A percentile compares a stretch with the other conserved stretches of the same genome.
These are phyloP conservation scores for Crioceris asparagi DNA, from an alignment of 2,888 invertebrate genomes.

Conservation along the genomic window DNA sequence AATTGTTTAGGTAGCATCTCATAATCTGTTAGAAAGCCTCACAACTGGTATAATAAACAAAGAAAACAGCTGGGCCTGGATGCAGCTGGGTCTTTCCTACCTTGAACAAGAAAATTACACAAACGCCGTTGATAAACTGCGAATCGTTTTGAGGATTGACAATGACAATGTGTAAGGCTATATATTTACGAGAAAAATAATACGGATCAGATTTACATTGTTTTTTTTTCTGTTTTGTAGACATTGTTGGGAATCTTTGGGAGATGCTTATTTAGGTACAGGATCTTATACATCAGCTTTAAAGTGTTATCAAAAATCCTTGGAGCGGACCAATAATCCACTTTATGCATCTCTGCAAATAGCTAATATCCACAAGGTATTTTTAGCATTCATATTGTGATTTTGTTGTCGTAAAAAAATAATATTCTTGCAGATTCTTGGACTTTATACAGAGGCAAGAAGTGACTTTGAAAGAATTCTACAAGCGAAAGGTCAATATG, in stretches of 20 bases:
- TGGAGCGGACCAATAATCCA: constrained; percentile 52
- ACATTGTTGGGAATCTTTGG: constrained; percentile 76
- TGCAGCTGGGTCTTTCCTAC: constrained; percentile 74
- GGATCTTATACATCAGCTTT: constrained; percentile 87
- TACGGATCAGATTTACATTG: background rate
- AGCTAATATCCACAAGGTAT: constrained; percentile 55
- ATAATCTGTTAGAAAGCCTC: constrained; percentile 47
- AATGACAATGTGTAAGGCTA: constrained; percentile 52
- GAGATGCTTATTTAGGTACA: constrained; percentile 79
- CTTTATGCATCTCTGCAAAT: constrained; percentile 66
- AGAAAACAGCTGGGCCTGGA: constrained; percentile 60
- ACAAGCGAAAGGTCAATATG: constrained; percentile 44
- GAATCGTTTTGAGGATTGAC: constrained; percentile 58
- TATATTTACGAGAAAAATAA: background rate
- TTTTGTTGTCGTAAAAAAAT: too few species aligned
- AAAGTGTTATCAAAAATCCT: constrained; percentile 71
- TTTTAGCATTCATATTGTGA: too few species aligned
- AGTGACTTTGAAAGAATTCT: constrained; percentile 54
- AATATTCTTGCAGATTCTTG: constrained; percentile 39
- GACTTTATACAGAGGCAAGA: constrained; percentile 63
- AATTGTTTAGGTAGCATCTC: constrained; percentile 47
- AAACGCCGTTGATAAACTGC: constrained; percentile 65
- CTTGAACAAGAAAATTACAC: constrained; percentile 60
- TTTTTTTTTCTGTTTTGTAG: constrained; percentile 30
- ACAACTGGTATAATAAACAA: constrained; percentile 36